Evolutionary conservation across 2,888 invertebrate genomes (phyloP).

Genomic region (Pantelozetes paolii): DNA sequence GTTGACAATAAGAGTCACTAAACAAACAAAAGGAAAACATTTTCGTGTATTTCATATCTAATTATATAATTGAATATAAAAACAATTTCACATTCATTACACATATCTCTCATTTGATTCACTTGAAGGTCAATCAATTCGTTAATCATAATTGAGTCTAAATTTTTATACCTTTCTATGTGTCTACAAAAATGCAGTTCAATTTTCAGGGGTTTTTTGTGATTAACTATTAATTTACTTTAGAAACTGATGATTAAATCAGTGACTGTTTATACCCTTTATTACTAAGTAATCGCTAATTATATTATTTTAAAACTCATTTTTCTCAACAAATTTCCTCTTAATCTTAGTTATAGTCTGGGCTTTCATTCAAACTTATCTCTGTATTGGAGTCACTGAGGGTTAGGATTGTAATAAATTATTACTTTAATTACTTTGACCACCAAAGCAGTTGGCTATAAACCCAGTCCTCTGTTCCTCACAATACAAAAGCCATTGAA

Average conservation of each 20-base stretch:
- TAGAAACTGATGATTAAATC: slow-evolving; percentile 23
- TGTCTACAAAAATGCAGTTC: background rate
- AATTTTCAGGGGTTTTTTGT: background rate
- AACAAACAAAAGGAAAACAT: slow-evolving; percentile 17
- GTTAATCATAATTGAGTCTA: slow-evolving; percentile 5
- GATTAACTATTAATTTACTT: background rate
- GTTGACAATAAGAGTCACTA: background rate
- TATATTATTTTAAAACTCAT: too few species aligned
- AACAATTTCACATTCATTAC: slow-evolving; percentile 32
- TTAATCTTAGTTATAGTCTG: too few species aligned
- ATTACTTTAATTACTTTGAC: slow-evolving; percentile 26
- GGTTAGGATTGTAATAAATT: slow-evolving; percentile 8
- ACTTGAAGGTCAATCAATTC: slow-evolving; percentile 31
- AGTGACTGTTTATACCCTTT: slow-evolving; percentile 1
- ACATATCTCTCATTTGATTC: slow-evolving; percentile 11
- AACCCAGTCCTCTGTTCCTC: background rate
- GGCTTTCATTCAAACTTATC: background rate
- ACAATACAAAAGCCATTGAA: background rate
- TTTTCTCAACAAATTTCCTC: too few species aligned
- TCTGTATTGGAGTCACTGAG: background rate
- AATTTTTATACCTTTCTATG: background rate
- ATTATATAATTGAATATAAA: slow-evolving; percentile 35
- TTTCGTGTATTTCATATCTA: slow-evolving; percentile 20
- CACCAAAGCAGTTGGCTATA: slow-evolving; percentile 27
- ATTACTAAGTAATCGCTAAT: too few species aligned